Base-by-base conservation (phyloP, 2,797 vertebrate genomes). In the Novumbra hubbsi region DNA sequence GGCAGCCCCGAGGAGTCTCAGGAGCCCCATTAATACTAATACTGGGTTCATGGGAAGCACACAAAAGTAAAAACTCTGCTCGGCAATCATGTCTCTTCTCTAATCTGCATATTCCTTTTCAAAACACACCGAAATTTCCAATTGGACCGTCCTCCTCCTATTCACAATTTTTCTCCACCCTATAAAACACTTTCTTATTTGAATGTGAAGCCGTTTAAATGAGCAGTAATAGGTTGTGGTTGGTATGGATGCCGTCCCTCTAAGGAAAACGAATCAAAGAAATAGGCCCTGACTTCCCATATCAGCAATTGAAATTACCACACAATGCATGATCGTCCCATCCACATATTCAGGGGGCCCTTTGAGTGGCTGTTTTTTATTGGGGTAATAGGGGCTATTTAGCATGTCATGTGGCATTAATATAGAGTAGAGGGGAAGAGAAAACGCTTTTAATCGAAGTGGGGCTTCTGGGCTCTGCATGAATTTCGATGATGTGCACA, bases 281-380 rank as follows among this genome's bases (percentile, higher is more conserved):
- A 92, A 92, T 92, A 45, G 41, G 41, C 41, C 41, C 41, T 45
- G 74, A 89, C 90, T 92, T 92, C 91, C 90, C 91, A 92, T 91
- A 91, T 90, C 89, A 91, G 92, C 90, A 90, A 91, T 91, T 90
- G 88, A 92, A 92, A 92, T 90, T 90, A 92, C 88, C 87, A 88
- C 86, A 92, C 91, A 91, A 90, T 89, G 85, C 89, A 84, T 85
- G 88, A 91, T 92, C 90, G 90, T 90, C 90, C 91, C 85, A 86
- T 86, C 83, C 81, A 84, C 88, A 91, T 87, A 91, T 92, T 91
- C 89, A 91, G 85, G 88, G 87, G 86, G 87, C 84, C 88, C 85
- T 87, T 89, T 90, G 88, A 11, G 55, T 1, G 21, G 55, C 85
- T 89, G 88, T 88, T 90, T 91, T 91, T 91, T 84, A 91, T 92